Conservation (phyloP, 2,797 vertebrate genomes). For the Menidia menidia region DNA sequence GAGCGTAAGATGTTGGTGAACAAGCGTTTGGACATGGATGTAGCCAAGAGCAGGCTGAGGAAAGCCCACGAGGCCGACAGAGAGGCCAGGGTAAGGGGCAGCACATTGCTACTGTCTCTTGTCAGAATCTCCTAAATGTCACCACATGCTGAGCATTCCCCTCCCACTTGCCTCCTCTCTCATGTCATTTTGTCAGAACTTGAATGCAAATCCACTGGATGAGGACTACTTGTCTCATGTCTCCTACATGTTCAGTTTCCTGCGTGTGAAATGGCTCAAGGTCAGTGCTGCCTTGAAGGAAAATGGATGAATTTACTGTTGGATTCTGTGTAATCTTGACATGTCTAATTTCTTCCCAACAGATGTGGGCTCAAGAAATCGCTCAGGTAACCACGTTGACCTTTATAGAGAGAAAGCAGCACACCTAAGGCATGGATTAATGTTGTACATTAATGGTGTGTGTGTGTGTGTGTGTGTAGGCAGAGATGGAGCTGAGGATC, state of each 20-base stretch:
- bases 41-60: slow-evolving; percentile 91
- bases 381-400: slow-evolving; percentile 86
- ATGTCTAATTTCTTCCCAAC: slow-evolving; percentile 53
- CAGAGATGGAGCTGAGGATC: slow-evolving; percentile 93
- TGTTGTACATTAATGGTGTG: too few relatives aligned
- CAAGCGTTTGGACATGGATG: slow-evolving; percentile 96
- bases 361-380: slow-evolving; percentile 98
- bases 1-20: slow-evolving; percentile 93
- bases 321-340: neutral
- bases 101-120: neutral
- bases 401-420: slow-evolving; percentile 7
- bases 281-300: slow-evolving; percentile 80
- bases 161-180: slow-evolving; percentile 5
- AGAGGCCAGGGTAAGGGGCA: slow-evolving; percentile 90
- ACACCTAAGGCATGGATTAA: neutral
- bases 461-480: slow-evolving; percentile 80
- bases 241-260: slow-evolving; percentile 97
- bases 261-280: slow-evolving; percentile 99
- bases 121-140: neutral
- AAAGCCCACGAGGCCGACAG: slow-evolving; percentile 92
- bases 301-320: neutral
- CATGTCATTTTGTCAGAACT: slow-evolving; percentile 78
- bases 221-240: slow-evolving; percentile 93
- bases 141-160: neutral
- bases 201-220: slow-evolving; percentile 88